Evolutionary conservation across 2,888 invertebrate genomes (phyloP).

Genomic region (Nycteola revayana): DNA sequence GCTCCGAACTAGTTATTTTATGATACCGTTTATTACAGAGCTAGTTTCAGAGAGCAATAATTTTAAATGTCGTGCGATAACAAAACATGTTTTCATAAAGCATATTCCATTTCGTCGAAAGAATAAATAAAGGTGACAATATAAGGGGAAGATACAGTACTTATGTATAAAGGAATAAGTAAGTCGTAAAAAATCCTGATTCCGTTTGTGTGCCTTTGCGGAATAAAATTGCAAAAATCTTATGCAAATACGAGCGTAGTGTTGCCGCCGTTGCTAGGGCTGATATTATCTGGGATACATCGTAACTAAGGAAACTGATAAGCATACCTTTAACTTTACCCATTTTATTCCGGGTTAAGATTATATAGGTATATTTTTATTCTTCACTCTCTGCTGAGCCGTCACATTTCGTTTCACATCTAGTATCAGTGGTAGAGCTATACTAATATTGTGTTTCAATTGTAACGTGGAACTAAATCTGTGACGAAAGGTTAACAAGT

Average conservation of each 20-base stretch:
- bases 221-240: constrained; percentile 40
- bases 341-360: constrained; percentile 17
- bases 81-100: constrained; percentile 22
- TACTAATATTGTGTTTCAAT: constrained; percentile 24
- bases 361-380: no score
- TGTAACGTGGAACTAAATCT: constrained; percentile 14
- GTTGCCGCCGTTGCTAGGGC: constrained; percentile 4
- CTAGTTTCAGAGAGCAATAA: constrained; percentile 29
- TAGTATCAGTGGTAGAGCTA: constrained; percentile 12
- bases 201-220: constrained; percentile 32
- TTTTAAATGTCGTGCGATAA: constrained; percentile 25
- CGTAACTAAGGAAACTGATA: constrained; percentile 24
- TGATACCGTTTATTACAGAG: constrained; percentile 26
- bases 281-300: constrained; percentile 21
- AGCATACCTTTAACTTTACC: constrained; percentile 20
- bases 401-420: constrained; percentile 16
- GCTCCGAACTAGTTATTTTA: constrained; percentile 30
- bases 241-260: constrained; percentile 37
- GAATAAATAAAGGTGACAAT: constrained; percentile 27
- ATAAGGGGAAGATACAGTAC: constrained; percentile 20
- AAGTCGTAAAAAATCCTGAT: constrained; percentile 40
- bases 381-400: constrained; percentile 1
- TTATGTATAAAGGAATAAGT: constrained; percentile 27
- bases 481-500: constrained; percentile 3
- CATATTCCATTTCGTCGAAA: constrained; percentile 23